Evolutionary conservation across 2,797 vertebrate genomes (phyloP), one percentile per base, ranked within the genome.

Genomic region (Myotis daubentonii): DNA sequence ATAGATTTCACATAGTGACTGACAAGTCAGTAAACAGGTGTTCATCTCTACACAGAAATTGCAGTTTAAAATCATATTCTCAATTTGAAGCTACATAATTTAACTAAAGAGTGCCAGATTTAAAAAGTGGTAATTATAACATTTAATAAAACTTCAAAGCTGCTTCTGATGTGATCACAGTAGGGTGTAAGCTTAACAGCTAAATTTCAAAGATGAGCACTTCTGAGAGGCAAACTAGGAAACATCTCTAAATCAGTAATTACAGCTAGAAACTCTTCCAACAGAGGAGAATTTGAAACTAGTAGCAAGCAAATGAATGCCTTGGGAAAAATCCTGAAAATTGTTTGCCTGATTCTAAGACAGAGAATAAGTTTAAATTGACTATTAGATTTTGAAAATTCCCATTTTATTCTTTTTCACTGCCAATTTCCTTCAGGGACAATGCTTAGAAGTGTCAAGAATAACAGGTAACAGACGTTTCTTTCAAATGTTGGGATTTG

Each of bases 21-120:
- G n/a, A 49, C 2, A 75, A 1, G 6, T 78, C 51, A 82, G 25
- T 78, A 55, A 86, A 88, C 91, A 92, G 7, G 25, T 62, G 22
- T 82, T 87, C 55, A 33, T 88, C 0, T 60, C 1, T 51, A 84
- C 10, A 83, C 72, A 82, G 76, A 95, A 80, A 95, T 91, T 76
- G 49, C n/a, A 68, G 44, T 87, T 96, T 85, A 88, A 92, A 94
- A 76, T 87, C 82, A 95, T 72, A 93, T 75, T 90, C 76, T 95
- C 72, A 49, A 83, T 74, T 83, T 95, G 62, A 89, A 91, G 55
- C 53, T 93, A 89, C 74, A 89, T 92, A 91, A 92, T 66, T 95
- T 93, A 95, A 89, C 44, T 76, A 60, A 74, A 94, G 62, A 84
- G 33, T 72, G 65, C 22, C n/a, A 79, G 51, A 87, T 74, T 95